Evolutionary conservation across 2,888 invertebrate species (phyloP).

Genomic region (Pristionchus exspectatus): DNA sequence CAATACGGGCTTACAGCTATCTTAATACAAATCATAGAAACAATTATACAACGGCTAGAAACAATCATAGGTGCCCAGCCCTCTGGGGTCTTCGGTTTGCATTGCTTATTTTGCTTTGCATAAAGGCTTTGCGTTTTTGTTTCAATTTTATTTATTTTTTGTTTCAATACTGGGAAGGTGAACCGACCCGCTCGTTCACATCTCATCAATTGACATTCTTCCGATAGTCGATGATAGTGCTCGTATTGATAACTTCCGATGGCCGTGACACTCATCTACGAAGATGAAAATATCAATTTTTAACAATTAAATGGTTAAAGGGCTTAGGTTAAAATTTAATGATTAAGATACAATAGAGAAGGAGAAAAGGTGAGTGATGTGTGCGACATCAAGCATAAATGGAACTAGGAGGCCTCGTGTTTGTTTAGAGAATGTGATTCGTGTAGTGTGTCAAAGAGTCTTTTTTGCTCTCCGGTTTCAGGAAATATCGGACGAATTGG

Average conservation of each 20-base stretch:
- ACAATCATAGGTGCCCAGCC: neutral
- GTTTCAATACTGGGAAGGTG: neutral
- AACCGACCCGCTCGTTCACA: neutral
- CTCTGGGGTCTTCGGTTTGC: neutral
- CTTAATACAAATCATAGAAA: neutral
- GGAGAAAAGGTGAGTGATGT: too few species aligned
- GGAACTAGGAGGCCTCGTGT: too few species aligned
- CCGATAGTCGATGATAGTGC: conserved; percentile 15
- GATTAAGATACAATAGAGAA: too few species aligned
- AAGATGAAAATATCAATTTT: too few species aligned
- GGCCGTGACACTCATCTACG: neutral
- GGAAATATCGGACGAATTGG: too few species aligned
- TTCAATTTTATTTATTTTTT: neutral
- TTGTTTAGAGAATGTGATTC: neutral
- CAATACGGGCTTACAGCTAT: too few species aligned
- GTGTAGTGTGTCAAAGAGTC: neutral
- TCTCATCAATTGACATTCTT: neutral
- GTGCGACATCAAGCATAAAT: neutral
- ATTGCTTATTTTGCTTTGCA: neutral
- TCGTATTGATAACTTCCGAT: neutral
- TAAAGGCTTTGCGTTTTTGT: too few species aligned
- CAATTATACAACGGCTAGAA: neutral
- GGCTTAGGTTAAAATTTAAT: too few species aligned
- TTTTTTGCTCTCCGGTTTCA: neutral
- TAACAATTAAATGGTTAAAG: too few species aligned